Conservation (phyloP, 2,113 vertebrate species). For the Cephalopterus ornatus region DNA sequence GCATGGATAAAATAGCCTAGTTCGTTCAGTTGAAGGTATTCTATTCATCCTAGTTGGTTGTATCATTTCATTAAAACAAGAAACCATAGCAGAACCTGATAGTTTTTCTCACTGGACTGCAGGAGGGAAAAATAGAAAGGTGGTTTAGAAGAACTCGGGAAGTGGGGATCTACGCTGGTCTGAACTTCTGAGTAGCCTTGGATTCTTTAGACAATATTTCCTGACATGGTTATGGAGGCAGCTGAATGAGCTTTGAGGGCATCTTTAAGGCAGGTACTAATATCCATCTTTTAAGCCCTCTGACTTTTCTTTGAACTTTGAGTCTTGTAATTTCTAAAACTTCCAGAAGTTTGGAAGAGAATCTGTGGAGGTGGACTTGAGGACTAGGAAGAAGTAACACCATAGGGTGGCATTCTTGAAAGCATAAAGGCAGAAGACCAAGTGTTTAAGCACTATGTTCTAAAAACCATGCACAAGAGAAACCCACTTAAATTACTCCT, state of each 20-base stretch:
- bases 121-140: background rate
- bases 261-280: background rate
- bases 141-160: background rate
- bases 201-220: background rate
- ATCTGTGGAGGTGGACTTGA: background rate
- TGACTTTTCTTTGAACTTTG: background rate
- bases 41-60: background rate
- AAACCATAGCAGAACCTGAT: background rate
- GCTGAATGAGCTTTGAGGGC: background rate
- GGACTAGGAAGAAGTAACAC: background rate
- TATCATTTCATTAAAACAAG: background rate
- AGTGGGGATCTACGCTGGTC: background rate
- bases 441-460: background rate
- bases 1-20: background rate
- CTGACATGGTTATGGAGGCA: rapidly evolving
- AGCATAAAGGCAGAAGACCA: background rate
- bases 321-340: background rate
- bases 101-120: background rate
- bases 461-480: background rate
- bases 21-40: background rate
- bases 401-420: background rate
- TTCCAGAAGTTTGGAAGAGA: background rate
- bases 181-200: background rate
- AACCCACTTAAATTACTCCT: background rate
- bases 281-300: background rate